phyloP scores from a whole-genome alignment of 2,113 vertebrate species.

The Anguilla japonica region DNA sequence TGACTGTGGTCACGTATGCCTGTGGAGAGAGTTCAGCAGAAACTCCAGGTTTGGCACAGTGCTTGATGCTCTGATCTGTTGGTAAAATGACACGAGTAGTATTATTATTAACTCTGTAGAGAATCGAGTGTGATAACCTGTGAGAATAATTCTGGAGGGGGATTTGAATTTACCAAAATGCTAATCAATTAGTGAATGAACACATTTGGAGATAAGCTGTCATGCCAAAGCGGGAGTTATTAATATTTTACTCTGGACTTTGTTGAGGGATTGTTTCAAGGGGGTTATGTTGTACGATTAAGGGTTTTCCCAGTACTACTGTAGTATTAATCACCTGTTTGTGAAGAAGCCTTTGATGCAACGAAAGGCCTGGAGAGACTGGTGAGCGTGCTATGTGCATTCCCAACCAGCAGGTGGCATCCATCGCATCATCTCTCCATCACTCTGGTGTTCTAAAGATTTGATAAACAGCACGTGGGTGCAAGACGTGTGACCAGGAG shows the following conservation, averaged over 20 bases:
- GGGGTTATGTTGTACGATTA: background rate
- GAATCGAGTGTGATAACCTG: too few relatives aligned
- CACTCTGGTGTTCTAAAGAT: background rate
- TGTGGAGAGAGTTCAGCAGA: too few relatives aligned
- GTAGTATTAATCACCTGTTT: background rate
- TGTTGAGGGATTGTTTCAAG: background rate
- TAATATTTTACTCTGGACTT: background rate
- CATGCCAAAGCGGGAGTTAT: background rate
- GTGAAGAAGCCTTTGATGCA: background rate
- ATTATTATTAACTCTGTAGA: background rate
- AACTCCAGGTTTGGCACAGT: too few relatives aligned
- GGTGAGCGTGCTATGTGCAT: background rate
- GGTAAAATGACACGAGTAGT: too few relatives aligned
- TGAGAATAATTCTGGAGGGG: too few relatives aligned
- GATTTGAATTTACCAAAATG: too few relatives aligned
- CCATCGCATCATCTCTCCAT: background rate
- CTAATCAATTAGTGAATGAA: too few relatives aligned
- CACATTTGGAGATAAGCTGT: too few relatives aligned
- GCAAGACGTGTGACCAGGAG: background rate
- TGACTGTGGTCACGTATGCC: too few relatives aligned
- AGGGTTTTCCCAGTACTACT: background rate
- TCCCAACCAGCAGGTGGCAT: conserved; percentile 16
- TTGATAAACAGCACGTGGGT: background rate
- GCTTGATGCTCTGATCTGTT: too few relatives aligned
- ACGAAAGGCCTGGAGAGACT: background rate